Base-by-base conservation (phyloP, 2,888 invertebrate species). In the Dichetophora obliterata region DNA sequence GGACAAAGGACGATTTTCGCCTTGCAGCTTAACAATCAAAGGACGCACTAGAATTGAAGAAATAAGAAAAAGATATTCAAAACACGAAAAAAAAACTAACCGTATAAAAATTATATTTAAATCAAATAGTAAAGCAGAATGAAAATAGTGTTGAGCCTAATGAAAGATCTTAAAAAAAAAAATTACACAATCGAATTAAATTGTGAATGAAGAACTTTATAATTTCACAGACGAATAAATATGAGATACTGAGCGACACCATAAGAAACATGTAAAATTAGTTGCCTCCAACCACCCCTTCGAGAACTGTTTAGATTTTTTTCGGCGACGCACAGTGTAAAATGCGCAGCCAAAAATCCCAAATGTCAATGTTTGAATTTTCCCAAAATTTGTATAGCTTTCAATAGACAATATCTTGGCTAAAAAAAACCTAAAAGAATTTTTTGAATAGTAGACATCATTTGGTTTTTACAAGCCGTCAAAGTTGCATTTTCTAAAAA, bases 1-100 rank as follows among this genome's bases (percentile, higher is more conserved):
- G 75, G 94, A 94, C 82, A 95, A 90, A 75, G 94, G 93, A 83
- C 92, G 91, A 88, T 94, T 93, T 84, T 93, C 92, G 34, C 93
- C 93, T 83, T 92, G 90, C 81, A 95, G 90, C 84, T 91, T 92
- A 77, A 94, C 93, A 90, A 92, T 92, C 81, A 94, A 88, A 59
- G 95, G 95, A 82, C 93, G 92, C 85, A 95, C 95, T 95, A 34
- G 37, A 22, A 91, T 90, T 92, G 82, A 77, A 77, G 80, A 81
- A 79, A 80, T 48, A 78, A 73, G 50, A 70, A 27, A 59, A 50
- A 68, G 14, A 63, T 19, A 72, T 16, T n/a, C n/a, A n/a, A 48
- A 70, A 52, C 6, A 57, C 19, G 27, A 22, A 54, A 4, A 3
- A 75, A 63, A n/a, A 14, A 48, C 34, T 1, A 61, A 50, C 14